Conservation (phyloP, 2,888 invertebrate species). For the Drosophila recens region DNA sequence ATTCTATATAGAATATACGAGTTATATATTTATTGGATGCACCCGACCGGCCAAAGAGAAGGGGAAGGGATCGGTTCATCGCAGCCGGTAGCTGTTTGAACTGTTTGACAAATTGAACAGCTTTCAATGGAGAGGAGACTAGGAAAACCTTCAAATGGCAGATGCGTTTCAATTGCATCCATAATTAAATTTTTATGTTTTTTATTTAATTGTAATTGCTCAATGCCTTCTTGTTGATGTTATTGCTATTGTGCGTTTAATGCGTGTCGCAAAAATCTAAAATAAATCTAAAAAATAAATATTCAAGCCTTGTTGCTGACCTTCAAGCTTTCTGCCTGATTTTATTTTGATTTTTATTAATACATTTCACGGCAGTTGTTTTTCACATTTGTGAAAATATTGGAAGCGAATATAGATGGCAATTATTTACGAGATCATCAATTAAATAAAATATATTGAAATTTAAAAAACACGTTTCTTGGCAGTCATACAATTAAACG, state of each 20-base stretch:
- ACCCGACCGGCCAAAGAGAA: not conserved
- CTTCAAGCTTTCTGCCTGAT: conserved; percentile 54
- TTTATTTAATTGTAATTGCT: conserved; percentile 43
- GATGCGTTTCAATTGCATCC: conserved; percentile 66
- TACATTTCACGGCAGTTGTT: not conserved
- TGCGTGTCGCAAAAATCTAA: conserved; percentile 43
- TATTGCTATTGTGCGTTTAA: conserved; percentile 42
- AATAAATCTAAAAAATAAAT: conserved; percentile 42
- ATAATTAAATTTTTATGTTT: conserved; percentile 70
- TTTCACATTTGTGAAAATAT: not conserved
- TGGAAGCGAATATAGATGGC: not conserved
- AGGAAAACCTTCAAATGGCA: conserved; percentile 64
- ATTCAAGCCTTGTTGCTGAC: conserved; percentile 63
- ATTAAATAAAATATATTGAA: no score
- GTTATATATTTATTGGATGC: not conserved
- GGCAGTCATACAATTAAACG: not conserved
- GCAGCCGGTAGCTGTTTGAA: conserved; percentile 10
- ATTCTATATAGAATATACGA: conserved; percentile 20
- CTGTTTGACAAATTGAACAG: conserved; percentile 66
- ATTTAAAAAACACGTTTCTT: no score
- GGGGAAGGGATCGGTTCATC: not conserved
- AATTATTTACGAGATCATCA: not conserved
- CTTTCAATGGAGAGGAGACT: conserved; percentile 50
- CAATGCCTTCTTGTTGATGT: conserved; percentile 42
- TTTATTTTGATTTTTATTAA: conserved; percentile 15